Conservation (phyloP, 2,888 invertebrate genomes). For the Temnothorax rugatulus region DNA sequence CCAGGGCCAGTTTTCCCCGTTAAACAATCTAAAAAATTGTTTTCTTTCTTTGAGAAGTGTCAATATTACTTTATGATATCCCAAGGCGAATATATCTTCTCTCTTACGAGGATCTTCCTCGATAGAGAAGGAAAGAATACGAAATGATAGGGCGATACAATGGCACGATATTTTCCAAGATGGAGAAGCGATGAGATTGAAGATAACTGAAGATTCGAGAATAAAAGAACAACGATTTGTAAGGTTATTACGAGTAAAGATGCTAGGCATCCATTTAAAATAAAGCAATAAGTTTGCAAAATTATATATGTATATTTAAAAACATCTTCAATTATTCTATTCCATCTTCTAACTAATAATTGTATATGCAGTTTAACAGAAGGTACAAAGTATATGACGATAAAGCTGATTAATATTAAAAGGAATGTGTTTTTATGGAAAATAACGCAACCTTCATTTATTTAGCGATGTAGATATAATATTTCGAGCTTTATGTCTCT, state of each 20-base stretch:
- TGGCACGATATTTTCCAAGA: conserved; percentile 29
- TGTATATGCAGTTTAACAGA: not conserved
- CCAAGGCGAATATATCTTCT: conserved; percentile 33
- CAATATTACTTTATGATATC: conserved; percentile 42
- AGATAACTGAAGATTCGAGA: not conserved
- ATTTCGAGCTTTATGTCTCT: not conserved
- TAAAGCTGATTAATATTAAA: not conserved
- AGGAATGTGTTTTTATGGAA: not conserved
- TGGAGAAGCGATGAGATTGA: conserved; percentile 19
- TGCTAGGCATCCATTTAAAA: not conserved
- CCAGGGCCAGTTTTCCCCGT: not conserved
- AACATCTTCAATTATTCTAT: not conserved
- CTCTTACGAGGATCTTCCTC: not conserved
- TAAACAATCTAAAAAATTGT: conserved; percentile 6
- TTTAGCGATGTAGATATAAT: not conserved
- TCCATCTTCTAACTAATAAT: not conserved
- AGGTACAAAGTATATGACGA: not conserved
- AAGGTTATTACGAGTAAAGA: not conserved
- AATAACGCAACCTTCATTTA: not conserved
- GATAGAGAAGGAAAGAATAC: conserved; percentile 11
- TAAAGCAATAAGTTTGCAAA: not conserved
- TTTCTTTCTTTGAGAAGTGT: not conserved
- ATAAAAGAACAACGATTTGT: conserved; percentile 14
- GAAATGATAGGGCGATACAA: conserved; percentile 8
- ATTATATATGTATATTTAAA: not conserved